phyloP scores from a whole-genome alignment of 2,113 vertebrate species.

The Caloenas nicobarica region DNA sequence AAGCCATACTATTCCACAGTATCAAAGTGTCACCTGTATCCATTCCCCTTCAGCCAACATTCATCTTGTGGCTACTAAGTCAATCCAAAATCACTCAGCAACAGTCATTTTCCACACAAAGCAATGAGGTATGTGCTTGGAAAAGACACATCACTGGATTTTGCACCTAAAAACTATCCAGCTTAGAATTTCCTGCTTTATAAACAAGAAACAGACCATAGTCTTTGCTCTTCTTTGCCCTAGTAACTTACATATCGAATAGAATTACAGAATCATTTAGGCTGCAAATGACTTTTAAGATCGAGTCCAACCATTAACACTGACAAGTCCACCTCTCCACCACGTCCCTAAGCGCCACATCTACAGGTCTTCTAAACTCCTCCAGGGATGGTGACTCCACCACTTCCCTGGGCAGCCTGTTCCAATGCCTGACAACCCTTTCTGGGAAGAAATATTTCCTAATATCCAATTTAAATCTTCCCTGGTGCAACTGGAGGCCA shows the following conservation, averaged over 20 bases:
- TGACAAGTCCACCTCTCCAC: background rate
- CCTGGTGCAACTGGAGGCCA: fast-evolving
- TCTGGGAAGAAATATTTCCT: background rate
- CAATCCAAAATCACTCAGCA: background rate
- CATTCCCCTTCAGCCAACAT: background rate
- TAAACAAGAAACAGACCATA: background rate
- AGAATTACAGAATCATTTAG: background rate
- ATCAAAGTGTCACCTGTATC: no score
- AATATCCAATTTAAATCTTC: background rate
- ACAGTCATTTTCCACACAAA: background rate
- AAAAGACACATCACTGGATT: background rate
- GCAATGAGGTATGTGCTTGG: background rate
- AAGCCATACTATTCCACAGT: no score
- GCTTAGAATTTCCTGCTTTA: background rate
- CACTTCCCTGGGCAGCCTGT: background rate
- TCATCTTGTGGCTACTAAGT: background rate
- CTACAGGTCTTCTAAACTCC: background rate
- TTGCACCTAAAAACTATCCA: background rate
- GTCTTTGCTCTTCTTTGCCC: background rate
- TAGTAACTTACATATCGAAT: no score
- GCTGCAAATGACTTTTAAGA: background rate
- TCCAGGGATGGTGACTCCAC: background rate
- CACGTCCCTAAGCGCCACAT: fast-evolving
- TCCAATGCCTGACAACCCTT: background rate
- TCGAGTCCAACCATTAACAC: background rate